These are phyloP conservation scores for Mormyrops attenuatus DNA, from an alignment of 2,797 vertebrate genomes.

Conservation along the genomic window DNA sequence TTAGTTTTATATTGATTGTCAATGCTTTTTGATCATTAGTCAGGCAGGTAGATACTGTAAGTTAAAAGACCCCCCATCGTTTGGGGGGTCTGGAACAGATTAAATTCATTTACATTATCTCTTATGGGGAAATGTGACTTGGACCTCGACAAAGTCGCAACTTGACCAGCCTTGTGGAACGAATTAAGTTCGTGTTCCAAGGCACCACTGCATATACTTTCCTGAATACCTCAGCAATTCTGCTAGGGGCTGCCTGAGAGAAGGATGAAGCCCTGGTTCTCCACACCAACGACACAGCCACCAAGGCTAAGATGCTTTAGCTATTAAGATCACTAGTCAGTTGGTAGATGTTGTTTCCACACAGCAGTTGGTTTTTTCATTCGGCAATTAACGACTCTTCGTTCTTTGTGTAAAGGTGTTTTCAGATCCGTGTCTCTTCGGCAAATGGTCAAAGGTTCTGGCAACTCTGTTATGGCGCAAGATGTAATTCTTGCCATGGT, in stretches of 20 bases:
- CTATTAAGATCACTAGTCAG: not conserved
- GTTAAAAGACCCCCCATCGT: too few species aligned
- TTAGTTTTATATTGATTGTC: too few species aligned
- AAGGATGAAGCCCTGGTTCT: not conserved
- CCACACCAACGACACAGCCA: not conserved
- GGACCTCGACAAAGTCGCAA: too few species aligned
- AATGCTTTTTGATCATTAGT: too few species aligned
- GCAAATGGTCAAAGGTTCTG: not conserved
- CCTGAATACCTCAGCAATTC: not conserved
- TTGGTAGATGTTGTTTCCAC: not conserved
- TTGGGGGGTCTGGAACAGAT: too few species aligned
- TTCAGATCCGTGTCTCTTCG: not conserved
- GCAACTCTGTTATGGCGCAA: not conserved
- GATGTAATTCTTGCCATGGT: not conserved
- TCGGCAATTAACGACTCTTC: not conserved
- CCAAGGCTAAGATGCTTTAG: not conserved
- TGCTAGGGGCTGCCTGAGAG: not conserved
- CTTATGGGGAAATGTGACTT: too few species aligned
- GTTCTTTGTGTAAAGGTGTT: not conserved
- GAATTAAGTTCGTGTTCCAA: too few species aligned
- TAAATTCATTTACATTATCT: too few species aligned
- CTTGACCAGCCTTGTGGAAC: too few species aligned
- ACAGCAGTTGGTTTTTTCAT: not conserved
- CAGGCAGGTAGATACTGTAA: too few species aligned
- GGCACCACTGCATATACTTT: not conserved